A percentile compares a stretch with the other conserved stretches of the same genome.
phyloP scores from a whole-genome alignment of 2,113 vertebrate genomes.

The Thunnus maccoyii region DNA sequence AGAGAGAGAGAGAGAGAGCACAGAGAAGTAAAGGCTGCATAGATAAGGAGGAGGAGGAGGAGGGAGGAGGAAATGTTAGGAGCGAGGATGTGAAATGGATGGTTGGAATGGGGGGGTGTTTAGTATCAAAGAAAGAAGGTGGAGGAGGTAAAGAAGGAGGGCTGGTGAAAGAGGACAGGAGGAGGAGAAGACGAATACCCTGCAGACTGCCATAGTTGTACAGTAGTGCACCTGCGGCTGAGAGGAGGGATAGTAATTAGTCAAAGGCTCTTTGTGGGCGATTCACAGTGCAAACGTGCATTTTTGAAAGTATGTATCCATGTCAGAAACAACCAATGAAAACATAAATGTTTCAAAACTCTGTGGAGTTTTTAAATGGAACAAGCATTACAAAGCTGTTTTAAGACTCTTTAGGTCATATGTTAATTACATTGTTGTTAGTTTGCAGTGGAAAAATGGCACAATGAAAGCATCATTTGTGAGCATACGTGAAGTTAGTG shows the following conservation, averaged over 20 bases:
- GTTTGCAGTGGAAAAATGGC: background rate
- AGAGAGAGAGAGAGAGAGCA: constrained; percentile 39
- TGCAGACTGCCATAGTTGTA: constrained; percentile 41
- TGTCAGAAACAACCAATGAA: constrained; percentile 15
- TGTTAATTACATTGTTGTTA: constrained; percentile 32
- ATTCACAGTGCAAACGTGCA: constrained; percentile 63
- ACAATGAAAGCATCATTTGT: background rate
- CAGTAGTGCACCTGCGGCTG: constrained; percentile 62
- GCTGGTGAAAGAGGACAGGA: constrained; percentile 44
- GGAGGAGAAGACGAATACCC: constrained; percentile 55
- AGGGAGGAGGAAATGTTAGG: constrained; percentile 46
- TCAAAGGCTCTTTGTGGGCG: constrained; percentile 43
- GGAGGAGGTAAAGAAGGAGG: constrained; percentile 43
- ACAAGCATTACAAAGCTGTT: constrained; percentile 19
- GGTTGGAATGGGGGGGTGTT: constrained; percentile 35
- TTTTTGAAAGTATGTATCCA: constrained; percentile 49
- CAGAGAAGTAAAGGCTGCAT: constrained; percentile 53
- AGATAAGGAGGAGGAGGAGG: constrained; percentile 46
- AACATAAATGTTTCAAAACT: constrained; percentile 60
- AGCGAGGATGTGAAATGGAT: constrained; percentile 64
- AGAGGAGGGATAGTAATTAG: constrained; percentile 63
- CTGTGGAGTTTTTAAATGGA: constrained; percentile 30
- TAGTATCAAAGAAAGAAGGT: constrained; percentile 50
- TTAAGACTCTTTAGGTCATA: constrained; percentile 26
- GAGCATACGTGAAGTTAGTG: background rate